These are phyloP conservation scores for Vespertilio murinus DNA, from an alignment of 2,797 vertebrate species.

Conservation along the genomic window DNA sequence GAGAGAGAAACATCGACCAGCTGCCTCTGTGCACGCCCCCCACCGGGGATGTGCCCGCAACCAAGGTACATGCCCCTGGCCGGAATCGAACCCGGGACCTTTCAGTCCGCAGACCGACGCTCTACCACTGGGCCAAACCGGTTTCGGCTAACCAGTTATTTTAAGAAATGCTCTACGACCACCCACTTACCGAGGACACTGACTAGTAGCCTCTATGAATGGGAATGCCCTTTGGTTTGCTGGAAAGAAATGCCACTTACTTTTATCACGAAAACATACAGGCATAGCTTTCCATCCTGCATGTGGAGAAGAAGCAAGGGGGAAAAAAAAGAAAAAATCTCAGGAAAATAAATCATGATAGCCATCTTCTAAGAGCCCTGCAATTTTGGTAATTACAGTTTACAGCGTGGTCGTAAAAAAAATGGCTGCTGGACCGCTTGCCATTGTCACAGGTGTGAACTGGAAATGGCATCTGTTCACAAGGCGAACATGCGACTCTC, in stretches of 20 bases:
- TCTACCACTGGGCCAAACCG: too few species aligned
- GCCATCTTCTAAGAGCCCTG: slow-evolving; percentile 11
- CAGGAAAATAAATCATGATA: slow-evolving; percentile 48
- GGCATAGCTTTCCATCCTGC: background rate
- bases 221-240: background rate
- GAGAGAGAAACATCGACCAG: too few species aligned
- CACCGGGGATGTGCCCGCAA: too few species aligned
- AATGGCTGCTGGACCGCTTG: background rate
- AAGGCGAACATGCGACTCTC: background rate
- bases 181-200: background rate
- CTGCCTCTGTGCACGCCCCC: too few species aligned
- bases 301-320: background rate
- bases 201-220: background rate
- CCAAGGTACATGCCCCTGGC: too few species aligned
- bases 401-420: slow-evolving; percentile 29
- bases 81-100: too few species aligned
- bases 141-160: slow-evolving; percentile 1
- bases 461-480: background rate
- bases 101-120: too few species aligned
- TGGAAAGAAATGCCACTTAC: background rate
- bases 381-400: slow-evolving; percentile 48
- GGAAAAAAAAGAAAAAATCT: background rate
- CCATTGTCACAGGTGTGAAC: slow-evolving; percentile 32
- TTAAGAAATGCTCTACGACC: background rate
- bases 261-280: background rate